Evolutionary conservation across 2,888 invertebrate species (phyloP), one percentile per base, ranked within the genome.

Genomic region (Lordiphosa fenestrarum): DNA sequence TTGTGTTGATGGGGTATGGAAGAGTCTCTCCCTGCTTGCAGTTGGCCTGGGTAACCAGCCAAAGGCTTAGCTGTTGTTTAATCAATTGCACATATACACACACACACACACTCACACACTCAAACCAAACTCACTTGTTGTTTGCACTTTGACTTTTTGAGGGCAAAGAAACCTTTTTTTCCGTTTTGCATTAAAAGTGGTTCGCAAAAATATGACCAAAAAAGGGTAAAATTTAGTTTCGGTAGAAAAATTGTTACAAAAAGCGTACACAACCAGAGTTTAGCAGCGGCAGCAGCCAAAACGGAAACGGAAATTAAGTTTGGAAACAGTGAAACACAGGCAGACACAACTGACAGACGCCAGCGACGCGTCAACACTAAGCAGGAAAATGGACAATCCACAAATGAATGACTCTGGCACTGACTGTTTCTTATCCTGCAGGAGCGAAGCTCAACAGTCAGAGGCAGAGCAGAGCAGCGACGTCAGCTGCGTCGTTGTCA

Each of bases 321-420:
- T 44, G 55, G 58, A 59, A 52, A 50, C 55, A 53, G 30, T 52
- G 37, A 53, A 53, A 49, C 37, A 23, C 19, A 19, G 4, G 7
- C 82, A 69, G 71, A 64, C 80, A 80, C 77, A 73, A 77, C 77
- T 80, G 69, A 73, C 71, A 71, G 66, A 59, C 59, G 75, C 80
- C 76, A 71, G 69, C 73, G 66, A 71, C 73, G 75, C 75, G 73
- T 75, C 54, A 58, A 61, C 65, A 80, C 76, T 76, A 70, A 63
- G 62, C 53, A 65, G 54, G 58, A 35, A 50, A 54, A 40, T 46
- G 50, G 44, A 49, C 36, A 39, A 37, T 44, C 36, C 53, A 53
- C 46, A 35, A 44, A 42, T 41, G 55, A 50, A 44, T 44, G 44
- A 44, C 44, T 44, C 46, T 47, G 46, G 35, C 46, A 21, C 49